Evolutionary conservation across 2,888 invertebrate genomes (phyloP).

Genomic region (Sepiola atlantica): DNA sequence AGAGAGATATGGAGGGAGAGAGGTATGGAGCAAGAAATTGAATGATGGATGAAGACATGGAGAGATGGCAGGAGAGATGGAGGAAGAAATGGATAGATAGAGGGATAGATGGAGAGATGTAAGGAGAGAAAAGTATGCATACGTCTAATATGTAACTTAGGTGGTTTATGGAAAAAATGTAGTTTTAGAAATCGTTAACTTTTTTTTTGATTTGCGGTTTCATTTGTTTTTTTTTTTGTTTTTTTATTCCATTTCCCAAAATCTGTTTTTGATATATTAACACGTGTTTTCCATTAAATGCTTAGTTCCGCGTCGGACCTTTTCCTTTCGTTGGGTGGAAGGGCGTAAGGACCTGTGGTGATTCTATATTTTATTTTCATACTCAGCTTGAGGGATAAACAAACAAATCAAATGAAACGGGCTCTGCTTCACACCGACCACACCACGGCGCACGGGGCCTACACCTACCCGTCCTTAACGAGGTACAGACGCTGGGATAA

Average conservation of each 20-base stretch:
- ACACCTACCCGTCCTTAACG: not conserved
- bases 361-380: not conserved
- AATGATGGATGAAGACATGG: too few species aligned
- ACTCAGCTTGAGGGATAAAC: not conserved
- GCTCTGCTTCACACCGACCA: not conserved
- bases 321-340: not conserved
- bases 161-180: not conserved
- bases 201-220: too few species aligned
- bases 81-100: not conserved
- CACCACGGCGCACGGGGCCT: not conserved
- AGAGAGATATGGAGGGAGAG: too few species aligned
- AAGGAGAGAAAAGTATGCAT: not conserved
- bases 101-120: too few species aligned
- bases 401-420: not conserved
- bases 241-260: not conserved
- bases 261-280: constrained; percentile 16
- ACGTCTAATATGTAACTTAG: not conserved
- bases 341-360: too few species aligned
- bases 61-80: too few species aligned
- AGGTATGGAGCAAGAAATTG: too few species aligned
- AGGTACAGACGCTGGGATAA: not conserved
- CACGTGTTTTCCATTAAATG: constrained; percentile 32
- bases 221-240: not conserved
- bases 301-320: not conserved
- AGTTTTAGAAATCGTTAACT: not conserved